These are phyloP conservation scores for Atta colombica DNA, from an alignment of 1,140 invertebrate genomes.

Conservation along the genomic window DNA sequence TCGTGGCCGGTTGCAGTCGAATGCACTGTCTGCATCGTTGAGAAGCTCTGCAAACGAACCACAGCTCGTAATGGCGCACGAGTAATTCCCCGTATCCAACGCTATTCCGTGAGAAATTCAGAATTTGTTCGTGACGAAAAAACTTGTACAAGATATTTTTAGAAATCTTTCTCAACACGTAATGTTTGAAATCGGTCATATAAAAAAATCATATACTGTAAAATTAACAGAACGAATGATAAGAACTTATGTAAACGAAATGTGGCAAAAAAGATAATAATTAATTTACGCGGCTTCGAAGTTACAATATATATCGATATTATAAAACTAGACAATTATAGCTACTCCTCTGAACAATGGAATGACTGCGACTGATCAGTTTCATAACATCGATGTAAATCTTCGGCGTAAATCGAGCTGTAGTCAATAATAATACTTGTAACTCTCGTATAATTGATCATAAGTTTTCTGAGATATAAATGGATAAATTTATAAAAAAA, in stretches of 20 bases:
- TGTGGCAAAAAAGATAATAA: background rate
- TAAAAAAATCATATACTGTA: background rate
- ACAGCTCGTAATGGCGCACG: constrained; percentile 74
- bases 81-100: constrained; percentile 72
- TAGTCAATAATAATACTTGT: too few species aligned
- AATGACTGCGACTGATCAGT: too few species aligned
- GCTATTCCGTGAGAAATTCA: constrained; percentile 59
- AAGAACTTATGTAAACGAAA: too few species aligned
- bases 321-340: too few species aligned
- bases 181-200: background rate
- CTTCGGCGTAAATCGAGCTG: too few species aligned
- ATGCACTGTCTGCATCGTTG: constrained; percentile 78
- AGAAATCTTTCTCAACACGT: background rate
- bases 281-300: too few species aligned
- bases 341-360: too few species aligned
- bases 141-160: background rate
- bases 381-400: too few species aligned
- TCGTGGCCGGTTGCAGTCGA: constrained; percentile 77
- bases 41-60: constrained; percentile 76
- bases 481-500: background rate
- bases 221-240: background rate
- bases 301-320: too few species aligned
- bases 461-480: background rate
- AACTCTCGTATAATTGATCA: background rate
- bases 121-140: constrained; percentile 23